Evolutionary conservation across 1,140 invertebrate species (phyloP), one percentile per base, ranked within the genome.

Genomic region (Drosophila aff.): DNA sequence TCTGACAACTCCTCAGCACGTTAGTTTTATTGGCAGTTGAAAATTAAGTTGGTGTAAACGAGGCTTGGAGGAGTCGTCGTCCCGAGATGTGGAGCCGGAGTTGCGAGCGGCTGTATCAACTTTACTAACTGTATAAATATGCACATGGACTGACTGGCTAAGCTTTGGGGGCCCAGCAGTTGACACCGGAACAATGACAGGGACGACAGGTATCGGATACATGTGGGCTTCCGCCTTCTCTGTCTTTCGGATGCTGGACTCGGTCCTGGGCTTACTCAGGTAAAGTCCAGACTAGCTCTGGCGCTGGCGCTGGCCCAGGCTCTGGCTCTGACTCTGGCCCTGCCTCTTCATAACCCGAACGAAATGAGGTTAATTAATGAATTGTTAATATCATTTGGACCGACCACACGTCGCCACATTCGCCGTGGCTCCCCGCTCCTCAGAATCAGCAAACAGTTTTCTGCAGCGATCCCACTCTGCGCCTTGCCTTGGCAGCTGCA

Each of bases 301-400:
- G 49, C 15, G 3, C 46, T 26, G 46, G 16, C 77, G 7, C 28
- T 1, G 28, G 28, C 26, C 40, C 38, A 62, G 43, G 49, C 75
- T 47, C 41, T 1, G 28, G 28, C 26, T 43, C 38, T 65, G 43
- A 44, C 75, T 47, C 41, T 52, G 57, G 18, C 73, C 38, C 71
- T 76, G 60, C 60, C 67, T 64, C 84, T 68, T 78, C 84, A 81
- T 90, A 81, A 76, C 81, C 84, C 74, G 62, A 81, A 90, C 85
- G 84, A 90, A 89, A 89, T 80, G 81, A 90, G 84, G 84, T 89
- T 89, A 89, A 89, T 89, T 89, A 89, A 89, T 89, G 85, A 89
- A 89, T 89, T 89, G 85, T 89, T 89, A 89, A 89, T 89, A 89
- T 89, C 74, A 90, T 89, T 89, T 89, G 85, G 53, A 57, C 36